Base-by-base conservation (phyloP, 2,888 invertebrate species). In the Caenorhabditis sp. region DNA sequence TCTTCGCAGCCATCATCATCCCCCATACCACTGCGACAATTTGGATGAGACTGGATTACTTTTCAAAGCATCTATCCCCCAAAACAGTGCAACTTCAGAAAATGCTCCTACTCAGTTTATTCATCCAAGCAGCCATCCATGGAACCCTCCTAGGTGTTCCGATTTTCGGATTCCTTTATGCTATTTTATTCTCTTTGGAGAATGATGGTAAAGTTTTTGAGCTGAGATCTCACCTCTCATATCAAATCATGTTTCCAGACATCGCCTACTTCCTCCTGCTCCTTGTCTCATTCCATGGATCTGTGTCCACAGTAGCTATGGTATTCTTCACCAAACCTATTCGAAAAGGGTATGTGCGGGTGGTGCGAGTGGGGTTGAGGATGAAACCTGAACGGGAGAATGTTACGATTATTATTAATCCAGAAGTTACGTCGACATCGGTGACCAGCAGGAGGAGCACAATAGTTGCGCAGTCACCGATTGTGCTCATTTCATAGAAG, bases 281-380 rank as follows among this genome's bases (percentile, higher is more conserved):
- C 10, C 57, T 70, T 14, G 63, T 70, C 5, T 70, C 70, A 8
- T 70, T 70, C n/a, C 70, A 70, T 49, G 70, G 70, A 23, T 67
- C 66, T 3, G 50, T 67, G 1, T 70, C 70, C 1, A 70, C 70
- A 0, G 38, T 70, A 20, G 70, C 70, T 1, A 70, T 70, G 70
- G 53, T 70, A 3, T 49, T 49, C 3, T 70, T 67, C 43, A 70
- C 70, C 10, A 70, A 70, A 43, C 70, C 70, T 25, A 43, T 43
- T 17, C 43, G 43, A 10, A 10, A 31, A 31, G 31, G 31, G 5
- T 31, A 31, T 31, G 31, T 10, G 31, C 31, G 31, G 31, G 31
- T 31, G 31, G 10, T 31, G 4, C 10, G 10, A 4, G 4, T 31
- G 31, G 10, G 5, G 4, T 31, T 31, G 31, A 4, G 31, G 10